These are phyloP conservation scores for Plebejus anna DNA, from an alignment of 2,888 invertebrate species.

Conservation along the genomic window DNA sequence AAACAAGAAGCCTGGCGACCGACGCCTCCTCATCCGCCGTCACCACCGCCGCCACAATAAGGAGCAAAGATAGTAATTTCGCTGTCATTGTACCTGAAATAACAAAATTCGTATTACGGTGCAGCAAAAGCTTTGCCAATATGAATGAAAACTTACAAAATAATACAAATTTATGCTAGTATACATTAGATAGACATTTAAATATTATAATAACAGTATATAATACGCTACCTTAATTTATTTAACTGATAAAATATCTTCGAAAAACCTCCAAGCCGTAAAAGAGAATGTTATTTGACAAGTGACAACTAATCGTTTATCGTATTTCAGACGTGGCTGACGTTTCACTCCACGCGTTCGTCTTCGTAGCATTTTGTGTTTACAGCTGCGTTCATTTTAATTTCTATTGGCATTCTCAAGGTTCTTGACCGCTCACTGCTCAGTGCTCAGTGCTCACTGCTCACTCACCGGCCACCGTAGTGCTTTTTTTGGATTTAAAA, in stretches of 20 bases:
- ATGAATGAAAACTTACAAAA: slow-evolving; percentile 10
- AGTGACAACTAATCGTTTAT: slow-evolving; percentile 39
- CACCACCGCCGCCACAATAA: slow-evolving; percentile 68
- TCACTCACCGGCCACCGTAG: too few species aligned
- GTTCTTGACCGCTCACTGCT: too few species aligned
- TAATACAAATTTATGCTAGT: background rate
- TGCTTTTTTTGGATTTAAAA: too few species aligned
- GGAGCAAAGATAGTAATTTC: slow-evolving; percentile 66
- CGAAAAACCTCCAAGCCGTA: background rate
- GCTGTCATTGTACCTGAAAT: slow-evolving; percentile 62
- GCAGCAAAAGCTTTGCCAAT: background rate
- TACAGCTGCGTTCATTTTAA: slow-evolving; percentile 32
- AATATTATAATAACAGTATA: background rate
- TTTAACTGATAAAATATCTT: background rate
- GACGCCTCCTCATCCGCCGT: slow-evolving; percentile 84
- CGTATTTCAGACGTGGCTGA: slow-evolving; percentile 71
- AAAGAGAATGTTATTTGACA: slow-evolving; percentile 45
- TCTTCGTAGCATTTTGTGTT: slow-evolving; percentile 42
- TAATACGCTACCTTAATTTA: slow-evolving; percentile 22
- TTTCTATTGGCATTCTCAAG: background rate
- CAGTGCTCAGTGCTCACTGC: too few species aligned
- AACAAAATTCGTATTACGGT: slow-evolving; percentile 3
- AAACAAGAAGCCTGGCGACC: slow-evolving; percentile 90
- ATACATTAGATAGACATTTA: background rate
- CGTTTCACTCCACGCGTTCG: slow-evolving; percentile 77